Evolutionary conservation across 2,888 invertebrate species (phyloP).

Genomic region (Parthenolecanium corni): DNA sequence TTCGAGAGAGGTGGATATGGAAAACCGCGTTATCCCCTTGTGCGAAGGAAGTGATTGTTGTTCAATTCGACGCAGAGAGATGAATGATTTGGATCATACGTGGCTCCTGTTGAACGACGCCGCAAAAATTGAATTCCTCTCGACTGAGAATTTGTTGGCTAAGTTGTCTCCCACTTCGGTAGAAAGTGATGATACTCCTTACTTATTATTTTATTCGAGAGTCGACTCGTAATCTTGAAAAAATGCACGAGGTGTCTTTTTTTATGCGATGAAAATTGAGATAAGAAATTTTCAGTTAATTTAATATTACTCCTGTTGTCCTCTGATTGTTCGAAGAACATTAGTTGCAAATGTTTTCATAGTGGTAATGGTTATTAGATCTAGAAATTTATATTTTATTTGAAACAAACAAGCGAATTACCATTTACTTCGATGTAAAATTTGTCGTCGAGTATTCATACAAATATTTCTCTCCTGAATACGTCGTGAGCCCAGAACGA

Average conservation of each 20-base stretch:
- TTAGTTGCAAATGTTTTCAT: no score
- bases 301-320: no score
- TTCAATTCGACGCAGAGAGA: conserved; percentile 42
- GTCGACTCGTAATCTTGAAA: neutral
- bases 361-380: no score
- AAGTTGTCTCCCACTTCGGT: conserved; percentile 60
- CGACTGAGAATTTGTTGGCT: conserved; percentile 64
- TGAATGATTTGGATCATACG: conserved; percentile 39
- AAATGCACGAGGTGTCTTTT: neutral
- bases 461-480: no score
- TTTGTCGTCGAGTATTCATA: no score
- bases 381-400: no score
- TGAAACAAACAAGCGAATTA: no score
- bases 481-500: no score
- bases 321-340: no score
- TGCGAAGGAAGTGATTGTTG: conserved; percentile 51
- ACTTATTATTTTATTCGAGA: conserved; percentile 68
- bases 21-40: conserved; percentile 18
- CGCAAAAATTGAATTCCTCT: conserved; percentile 67
- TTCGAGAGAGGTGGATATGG: conserved; percentile 30
- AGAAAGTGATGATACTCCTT: conserved; percentile 64
- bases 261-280: neutral
- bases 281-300: no score
- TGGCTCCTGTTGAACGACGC: conserved; percentile 89
- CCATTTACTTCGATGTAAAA: no score